Evolutionary conservation across 2,113 vertebrate species (phyloP).

Genomic region (Diglossa brunneiventris): DNA sequence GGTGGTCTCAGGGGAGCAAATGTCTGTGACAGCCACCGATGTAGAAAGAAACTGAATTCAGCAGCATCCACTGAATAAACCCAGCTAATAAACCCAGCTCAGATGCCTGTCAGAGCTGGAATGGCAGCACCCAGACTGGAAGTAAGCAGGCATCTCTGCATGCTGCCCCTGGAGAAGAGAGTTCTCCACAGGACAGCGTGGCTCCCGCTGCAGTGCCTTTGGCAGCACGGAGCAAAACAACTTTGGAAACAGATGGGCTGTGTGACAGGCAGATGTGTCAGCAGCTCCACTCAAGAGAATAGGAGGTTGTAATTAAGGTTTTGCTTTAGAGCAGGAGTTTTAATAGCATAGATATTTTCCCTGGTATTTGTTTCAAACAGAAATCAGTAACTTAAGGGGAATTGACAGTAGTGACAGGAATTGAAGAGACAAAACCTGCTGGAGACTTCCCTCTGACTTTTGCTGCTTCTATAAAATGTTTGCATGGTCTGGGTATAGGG

Average conservation of each 20-base stretch:
- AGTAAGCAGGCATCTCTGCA: not conserved
- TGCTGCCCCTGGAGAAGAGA: not conserved
- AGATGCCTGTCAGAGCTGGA: not conserved
- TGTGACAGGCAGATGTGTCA: conserved; percentile 6
- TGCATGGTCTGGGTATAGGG: rapidly evolving
- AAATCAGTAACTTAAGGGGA: not conserved
- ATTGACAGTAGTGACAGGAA: not conserved
- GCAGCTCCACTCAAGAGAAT: not conserved
- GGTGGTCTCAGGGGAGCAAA: not conserved
- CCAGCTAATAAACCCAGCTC: not conserved
- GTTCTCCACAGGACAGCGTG: not conserved
- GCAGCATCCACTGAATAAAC: not conserved
- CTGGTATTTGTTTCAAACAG: conserved; percentile 17
- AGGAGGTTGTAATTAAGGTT: conserved; percentile 15
- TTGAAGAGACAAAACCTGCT: not conserved
- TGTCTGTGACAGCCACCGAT: not conserved
- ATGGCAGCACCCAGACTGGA: not conserved
- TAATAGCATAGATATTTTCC: not conserved
- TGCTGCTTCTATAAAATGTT: not conserved
- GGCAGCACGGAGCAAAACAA: not conserved
- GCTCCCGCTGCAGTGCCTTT: not conserved
- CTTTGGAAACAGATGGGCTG: not conserved
- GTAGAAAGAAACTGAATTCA: not conserved
- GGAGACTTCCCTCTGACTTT: not conserved
- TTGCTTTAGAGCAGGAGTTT: not conserved